Evolutionary conservation across 2,888 invertebrate species (phyloP), one percentile per base, ranked within the genome.

Genomic region (Caenorhabditis drosophilae): DNA sequence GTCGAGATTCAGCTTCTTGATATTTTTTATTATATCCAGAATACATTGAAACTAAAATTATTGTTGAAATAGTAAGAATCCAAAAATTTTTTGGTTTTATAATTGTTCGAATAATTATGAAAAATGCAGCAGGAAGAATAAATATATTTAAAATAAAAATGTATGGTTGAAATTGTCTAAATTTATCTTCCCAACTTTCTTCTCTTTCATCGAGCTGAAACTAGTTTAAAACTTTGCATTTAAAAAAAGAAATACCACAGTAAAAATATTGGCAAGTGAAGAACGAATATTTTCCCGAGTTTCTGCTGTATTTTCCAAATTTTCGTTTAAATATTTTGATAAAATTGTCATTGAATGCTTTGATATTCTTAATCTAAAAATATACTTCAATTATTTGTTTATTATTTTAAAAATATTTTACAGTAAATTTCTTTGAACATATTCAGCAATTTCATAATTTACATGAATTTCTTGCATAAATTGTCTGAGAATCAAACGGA

Each of bases 401-500:
- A 49, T 54, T n/a, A n/a, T n/a, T n/a, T n/a, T n/a, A n/a, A n/a
- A n/a, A n/a, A n/a, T n/a, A n/a, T n/a, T n/a, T 45, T n/a, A 56
- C 61, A 44, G 34, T 6, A 58, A 49, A 25, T 63, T 48, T 31
- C 49, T 44, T 15, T 45, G 31, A 20, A 58, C 49, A 36, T 56
- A 40, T 2, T 47, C 54, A 4, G 50, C 41, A n/a, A 42, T 27
- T 4, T 49, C 20, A 25, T 58, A 63, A 47, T 58, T 54, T 0
- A 63, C 44, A 15, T 53, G 49, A 26, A 58, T 42, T 4, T 63
- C 63, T 2, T 46, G 49, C 9, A 63, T 46, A 11, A 63, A 40
- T 35, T 63, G 63, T 0, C 57, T 49, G 16, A 63, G 53, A 47
- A 63, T 58, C 16, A 63, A 20, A 27, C 63, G 57, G 20, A 63